phyloP scores from a whole-genome alignment of 2,797 vertebrate genomes.

The Acanthurus leucopareius region DNA sequence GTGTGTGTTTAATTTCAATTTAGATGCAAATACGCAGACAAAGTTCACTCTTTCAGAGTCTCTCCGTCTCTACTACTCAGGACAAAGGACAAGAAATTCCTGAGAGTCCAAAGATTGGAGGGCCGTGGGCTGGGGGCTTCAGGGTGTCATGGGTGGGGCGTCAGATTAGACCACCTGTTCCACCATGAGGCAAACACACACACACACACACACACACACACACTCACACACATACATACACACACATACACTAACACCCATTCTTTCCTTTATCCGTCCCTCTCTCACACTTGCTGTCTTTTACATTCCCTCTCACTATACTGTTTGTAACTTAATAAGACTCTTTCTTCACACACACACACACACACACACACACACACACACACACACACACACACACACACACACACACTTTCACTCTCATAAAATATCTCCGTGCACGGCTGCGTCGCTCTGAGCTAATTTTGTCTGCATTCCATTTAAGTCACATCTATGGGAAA shows the following conservation, averaged over 20 bases:
- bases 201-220: conserved; percentile 10
- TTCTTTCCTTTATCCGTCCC: conserved; percentile 63
- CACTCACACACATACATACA: neutral
- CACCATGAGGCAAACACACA: conserved; percentile 49
- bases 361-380: conserved; percentile 29
- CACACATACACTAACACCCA: neutral
- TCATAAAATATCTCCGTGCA: conserved; percentile 58
- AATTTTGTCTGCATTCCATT: conserved; percentile 77
- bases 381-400: conserved; percentile 29
- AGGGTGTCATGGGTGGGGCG: conserved; percentile 58
- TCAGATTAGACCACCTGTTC: conserved; percentile 85
- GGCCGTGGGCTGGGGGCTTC: conserved; percentile 32
- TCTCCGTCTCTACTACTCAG: conserved; percentile 8
- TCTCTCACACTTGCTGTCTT: conserved; percentile 61
- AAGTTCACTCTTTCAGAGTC: conserved; percentile 33
- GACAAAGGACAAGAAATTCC: conserved; percentile 74
- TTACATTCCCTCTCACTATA: conserved; percentile 67
- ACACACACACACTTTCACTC: conserved; percentile 53
- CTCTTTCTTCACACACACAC: conserved; percentile 35
- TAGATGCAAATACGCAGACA: conserved; percentile 37
- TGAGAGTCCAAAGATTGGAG: conserved; percentile 60
- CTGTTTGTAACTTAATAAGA: conserved; percentile 66
- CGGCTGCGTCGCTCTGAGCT: conserved; percentile 58
- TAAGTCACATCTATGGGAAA: conserved; percentile 80
- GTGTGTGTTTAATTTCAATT: conserved; percentile 53